Conservation (phyloP, 1,140 invertebrate genomes). For the Caenorhabditis tropicalis region DNA sequence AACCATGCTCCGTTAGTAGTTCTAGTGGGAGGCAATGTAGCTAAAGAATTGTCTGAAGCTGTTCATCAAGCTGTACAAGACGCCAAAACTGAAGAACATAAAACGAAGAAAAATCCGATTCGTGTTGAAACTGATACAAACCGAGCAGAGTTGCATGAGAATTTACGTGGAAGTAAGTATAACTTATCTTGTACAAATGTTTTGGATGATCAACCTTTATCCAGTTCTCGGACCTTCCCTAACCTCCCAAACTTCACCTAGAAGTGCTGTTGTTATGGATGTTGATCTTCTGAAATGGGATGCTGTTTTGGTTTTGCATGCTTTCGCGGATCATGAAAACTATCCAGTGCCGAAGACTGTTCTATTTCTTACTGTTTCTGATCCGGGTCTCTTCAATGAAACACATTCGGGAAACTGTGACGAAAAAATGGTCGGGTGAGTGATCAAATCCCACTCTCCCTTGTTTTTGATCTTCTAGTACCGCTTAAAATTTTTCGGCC, state of each 20-base stretch:
- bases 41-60: background rate
- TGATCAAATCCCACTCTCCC: background rate
- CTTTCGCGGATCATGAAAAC: conserved; percentile 24
- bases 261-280: conserved; percentile 8
- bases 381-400: background rate
- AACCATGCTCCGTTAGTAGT: background rate
- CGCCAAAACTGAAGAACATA: background rate
- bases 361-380: background rate
- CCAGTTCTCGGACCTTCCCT: background rate
- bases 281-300: conserved; percentile 34
- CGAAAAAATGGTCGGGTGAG: conserved; percentile 9
- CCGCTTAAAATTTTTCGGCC: background rate
- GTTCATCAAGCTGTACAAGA: background rate
- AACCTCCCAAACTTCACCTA: background rate
- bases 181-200: background rate
- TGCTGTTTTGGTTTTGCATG: conserved; percentile 24
- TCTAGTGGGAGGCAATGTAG: background rate
- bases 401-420: background rate
- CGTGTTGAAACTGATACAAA: background rate
- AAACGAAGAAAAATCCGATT: background rate
- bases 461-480: background rate
- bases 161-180: background rate
- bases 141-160: background rate
- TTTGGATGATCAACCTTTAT: no score
- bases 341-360: conserved; percentile 16